Evolutionary conservation across 1,140 invertebrate genomes (phyloP).

Genomic region (Antheraea pernyi): DNA sequence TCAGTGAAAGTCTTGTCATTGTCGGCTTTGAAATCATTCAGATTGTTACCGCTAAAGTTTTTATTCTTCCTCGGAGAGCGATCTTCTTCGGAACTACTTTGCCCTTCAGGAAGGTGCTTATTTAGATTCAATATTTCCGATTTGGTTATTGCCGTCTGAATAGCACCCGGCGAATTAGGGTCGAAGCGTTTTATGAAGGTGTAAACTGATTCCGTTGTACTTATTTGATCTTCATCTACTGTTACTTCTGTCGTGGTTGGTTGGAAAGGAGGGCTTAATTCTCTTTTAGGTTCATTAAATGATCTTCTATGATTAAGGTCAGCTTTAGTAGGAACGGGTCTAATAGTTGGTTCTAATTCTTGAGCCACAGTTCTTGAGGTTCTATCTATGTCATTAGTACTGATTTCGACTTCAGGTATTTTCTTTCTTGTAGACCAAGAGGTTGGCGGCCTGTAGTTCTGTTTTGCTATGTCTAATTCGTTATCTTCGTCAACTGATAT

Average conservation of each 20-base stretch:
- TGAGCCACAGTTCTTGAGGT: constrained; percentile 35
- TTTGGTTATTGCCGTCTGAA: constrained; percentile 62
- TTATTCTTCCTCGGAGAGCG: constrained; percentile 57
- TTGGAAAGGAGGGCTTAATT: constrained; percentile 42
- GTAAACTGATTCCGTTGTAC: constrained; percentile 47
- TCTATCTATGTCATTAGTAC: constrained; percentile 21
- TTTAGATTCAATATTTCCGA: constrained; percentile 63
- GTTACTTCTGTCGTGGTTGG: constrained; percentile 40
- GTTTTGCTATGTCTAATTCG: constrained; percentile 56
- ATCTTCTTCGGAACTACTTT: constrained; percentile 62
- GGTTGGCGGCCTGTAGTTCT: constrained; percentile 49
- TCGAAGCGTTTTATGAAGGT: constrained; percentile 75
- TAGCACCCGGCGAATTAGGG: constrained; percentile 58
- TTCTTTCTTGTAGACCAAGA: constrained; percentile 48
- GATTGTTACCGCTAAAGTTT: constrained; percentile 43
- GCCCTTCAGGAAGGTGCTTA: constrained; percentile 56
- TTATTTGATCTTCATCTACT: constrained; percentile 34
- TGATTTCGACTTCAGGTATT: constrained; percentile 16
- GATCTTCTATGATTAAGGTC: constrained; percentile 14
- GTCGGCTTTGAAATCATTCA: constrained; percentile 48
- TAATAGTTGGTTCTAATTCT: constrained; percentile 29
- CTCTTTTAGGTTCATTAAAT: constrained; percentile 27
- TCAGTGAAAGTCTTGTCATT: constrained; percentile 45
- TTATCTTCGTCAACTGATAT: constrained; percentile 49
- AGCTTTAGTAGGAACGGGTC: constrained; percentile 23